phyloP scores from a whole-genome alignment of 1,140 invertebrate genomes.

The Macrotrachela quadricornifera region DNA sequence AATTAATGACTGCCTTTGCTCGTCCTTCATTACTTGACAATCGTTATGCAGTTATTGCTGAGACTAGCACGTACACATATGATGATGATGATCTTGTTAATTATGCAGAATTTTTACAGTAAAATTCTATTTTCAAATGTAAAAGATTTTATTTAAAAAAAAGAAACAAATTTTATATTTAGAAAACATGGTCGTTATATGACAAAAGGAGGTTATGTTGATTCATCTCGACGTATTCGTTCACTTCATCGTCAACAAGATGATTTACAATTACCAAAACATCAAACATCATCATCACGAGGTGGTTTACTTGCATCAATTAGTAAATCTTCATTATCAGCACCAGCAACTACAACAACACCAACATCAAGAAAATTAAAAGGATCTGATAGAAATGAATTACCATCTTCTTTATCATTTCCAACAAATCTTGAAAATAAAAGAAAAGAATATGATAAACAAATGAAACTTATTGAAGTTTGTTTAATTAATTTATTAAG shows the following conservation, averaged over 20 bases:
- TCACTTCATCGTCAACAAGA: neutral
- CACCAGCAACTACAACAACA: neutral
- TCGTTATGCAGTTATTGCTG: constrained; percentile 4
- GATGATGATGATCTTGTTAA: constrained; percentile 5
- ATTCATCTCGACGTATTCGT: constrained; percentile 1
- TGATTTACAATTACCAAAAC: neutral
- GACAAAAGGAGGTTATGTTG: constrained; percentile 7
- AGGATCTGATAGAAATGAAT: neutral
- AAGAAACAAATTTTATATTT: neutral
- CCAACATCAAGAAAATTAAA: too few species aligned
- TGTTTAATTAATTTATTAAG: too few species aligned
- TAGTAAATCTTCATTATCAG: neutral
- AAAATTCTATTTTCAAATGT: neutral
- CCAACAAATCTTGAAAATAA: neutral
- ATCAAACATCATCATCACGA: neutral
- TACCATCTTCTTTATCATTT: neutral
- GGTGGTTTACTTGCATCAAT: neutral
- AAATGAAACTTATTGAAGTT: constrained; percentile 3
- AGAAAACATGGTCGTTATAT: constrained; percentile 7
- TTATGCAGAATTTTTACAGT: constrained; percentile 8
- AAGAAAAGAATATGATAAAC: constrained; percentile 7
- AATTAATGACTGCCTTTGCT: too few species aligned
- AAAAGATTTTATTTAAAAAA: neutral
- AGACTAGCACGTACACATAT: constrained; percentile 4
- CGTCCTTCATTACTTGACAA: neutral